Evolutionary conservation across 2,888 invertebrate species (phyloP).

Genomic region (Coelopa pilipes): DNA sequence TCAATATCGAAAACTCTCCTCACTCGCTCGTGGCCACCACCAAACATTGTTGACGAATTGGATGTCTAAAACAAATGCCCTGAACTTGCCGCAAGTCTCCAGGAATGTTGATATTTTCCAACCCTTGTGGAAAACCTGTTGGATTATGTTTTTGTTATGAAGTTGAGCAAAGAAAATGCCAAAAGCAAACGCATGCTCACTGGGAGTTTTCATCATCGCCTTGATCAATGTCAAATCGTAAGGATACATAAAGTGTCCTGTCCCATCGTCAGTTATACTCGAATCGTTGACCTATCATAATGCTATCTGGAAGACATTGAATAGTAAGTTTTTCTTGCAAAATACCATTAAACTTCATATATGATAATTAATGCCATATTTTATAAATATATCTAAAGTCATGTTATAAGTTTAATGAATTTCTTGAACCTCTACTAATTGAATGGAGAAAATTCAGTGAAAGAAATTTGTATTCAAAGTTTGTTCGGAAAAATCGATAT

Average conservation of each 20-base stretch:
- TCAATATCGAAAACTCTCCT: no score
- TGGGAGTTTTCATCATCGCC: not conserved
- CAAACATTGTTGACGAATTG: no score
- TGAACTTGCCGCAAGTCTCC: no score
- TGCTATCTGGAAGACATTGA: constrained; percentile 2
- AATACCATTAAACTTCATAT: no score
- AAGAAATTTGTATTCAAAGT: no score
- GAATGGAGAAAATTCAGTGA: no score
- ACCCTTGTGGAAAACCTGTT: not conserved
- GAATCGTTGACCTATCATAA: not conserved
- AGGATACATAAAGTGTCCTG: constrained; percentile 25
- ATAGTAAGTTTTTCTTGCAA: not conserved
- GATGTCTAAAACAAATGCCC: not conserved
- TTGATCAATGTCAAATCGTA: constrained; percentile 19
- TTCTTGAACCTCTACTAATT: no score
- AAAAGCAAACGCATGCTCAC: constrained; percentile 23
- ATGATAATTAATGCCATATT: no score
- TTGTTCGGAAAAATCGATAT: no score
- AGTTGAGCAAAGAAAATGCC: not conserved
- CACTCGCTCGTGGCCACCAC: no score
- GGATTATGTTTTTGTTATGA: constrained; percentile 19
- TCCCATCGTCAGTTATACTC: not conserved
- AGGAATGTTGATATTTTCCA: not conserved
- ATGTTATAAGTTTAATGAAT: no score
- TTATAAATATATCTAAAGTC: no score